A percentile compares a stretch with the other conserved stretches of the same genome.
phyloP scores from a whole-genome alignment of 2,888 invertebrate genomes.

The Darwinula stevensoni region DNA sequence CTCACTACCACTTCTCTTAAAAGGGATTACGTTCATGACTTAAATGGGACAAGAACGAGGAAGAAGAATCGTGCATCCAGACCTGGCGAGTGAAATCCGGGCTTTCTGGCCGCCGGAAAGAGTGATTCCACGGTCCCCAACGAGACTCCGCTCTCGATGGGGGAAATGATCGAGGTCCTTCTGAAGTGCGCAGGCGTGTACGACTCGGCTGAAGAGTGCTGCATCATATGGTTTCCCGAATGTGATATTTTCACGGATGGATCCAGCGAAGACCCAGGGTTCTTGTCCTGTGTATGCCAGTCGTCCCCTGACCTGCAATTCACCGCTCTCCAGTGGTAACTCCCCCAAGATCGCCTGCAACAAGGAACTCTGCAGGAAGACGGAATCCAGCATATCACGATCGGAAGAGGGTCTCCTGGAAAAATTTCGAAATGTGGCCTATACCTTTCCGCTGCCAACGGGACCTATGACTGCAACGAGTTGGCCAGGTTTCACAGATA shows the following conservation, averaged over 20 bases:
- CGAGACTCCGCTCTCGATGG: conserved; percentile 19
- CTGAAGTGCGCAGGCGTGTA: conserved; percentile 19
- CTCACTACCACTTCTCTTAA: too few relatives aligned
- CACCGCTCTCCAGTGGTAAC: conserved; percentile 28
- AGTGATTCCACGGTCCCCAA: conserved; percentile 25
- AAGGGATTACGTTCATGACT: too few relatives aligned
- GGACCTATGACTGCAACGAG: conserved; percentile 18
- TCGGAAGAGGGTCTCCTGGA: too few relatives aligned
- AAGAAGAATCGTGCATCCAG: conserved; percentile 11
- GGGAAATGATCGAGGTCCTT: conserved; percentile 20
- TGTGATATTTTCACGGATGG: conserved; percentile 69
- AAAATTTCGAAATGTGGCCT: conserved; percentile 1
- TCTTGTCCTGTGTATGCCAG: conserved; percentile 46
- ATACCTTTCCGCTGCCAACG: conserved; percentile 16
- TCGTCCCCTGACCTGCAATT: conserved; percentile 26
- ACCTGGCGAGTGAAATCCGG: conserved; percentile 21
- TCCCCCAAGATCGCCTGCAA: conserved; percentile 39
- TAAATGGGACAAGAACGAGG: too few relatives aligned
- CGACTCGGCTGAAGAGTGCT: conserved; percentile 19
- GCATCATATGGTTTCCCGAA: conserved; percentile 62
- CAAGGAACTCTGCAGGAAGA: conserved; percentile 14
- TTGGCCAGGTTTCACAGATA: conserved; percentile 13
- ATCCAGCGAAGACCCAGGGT: conserved; percentile 71
- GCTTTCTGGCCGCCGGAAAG: conserved; percentile 24
- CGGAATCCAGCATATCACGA: not conserved